Base-by-base conservation (phyloP, 2,797 vertebrate genomes). In the Rhodeus uyekii region DNA sequence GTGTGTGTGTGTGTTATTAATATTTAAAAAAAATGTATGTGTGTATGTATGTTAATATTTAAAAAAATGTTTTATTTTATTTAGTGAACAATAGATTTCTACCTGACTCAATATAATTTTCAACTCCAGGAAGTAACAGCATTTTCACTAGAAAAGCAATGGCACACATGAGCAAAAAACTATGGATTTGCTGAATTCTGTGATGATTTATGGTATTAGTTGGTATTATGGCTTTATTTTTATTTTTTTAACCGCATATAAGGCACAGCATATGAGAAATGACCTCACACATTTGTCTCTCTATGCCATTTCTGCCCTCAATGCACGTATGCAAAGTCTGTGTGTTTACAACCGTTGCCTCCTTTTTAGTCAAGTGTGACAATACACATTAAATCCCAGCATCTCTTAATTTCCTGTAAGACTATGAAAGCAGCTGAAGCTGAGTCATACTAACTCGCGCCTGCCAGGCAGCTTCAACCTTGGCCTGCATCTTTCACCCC, bases 401-500 rank as follows among this genome's bases (percentile, higher is more conserved):
- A 44, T 60, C 53, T 63, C 42, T 63, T 63, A 16, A 27, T 58
- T n/a, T 67, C 12, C 48, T 42, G 61, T 53, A 61, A 58, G 69
- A 46, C 14, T 29, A 32, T 69, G 24, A 44, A 60, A 60, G 50
- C 29, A 67, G 65, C 24, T 61, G 44, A 60, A 44, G 83, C 80
- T 82, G 85, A 87, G 76, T 88, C 81, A 86, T 75, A 61, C 46
- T 24, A 12, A 27, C 77, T 76, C 50, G 36, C 4, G 55, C 67
- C 76, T 50, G 19, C 63, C 36, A 83, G 83, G 53, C 80, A 75
- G 29, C 73, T 61, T 71, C 85, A 79, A 85, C 85, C 85, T 80
- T 80, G 2, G 53, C 83, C 69, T 61, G 34, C 24, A 68, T 65
- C 22, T 61, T 42, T 67, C 29, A 38, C 22, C 24, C 68, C 60